Conservation (phyloP, 2,888 invertebrate genomes). For the Operophtera brumata region DNA sequence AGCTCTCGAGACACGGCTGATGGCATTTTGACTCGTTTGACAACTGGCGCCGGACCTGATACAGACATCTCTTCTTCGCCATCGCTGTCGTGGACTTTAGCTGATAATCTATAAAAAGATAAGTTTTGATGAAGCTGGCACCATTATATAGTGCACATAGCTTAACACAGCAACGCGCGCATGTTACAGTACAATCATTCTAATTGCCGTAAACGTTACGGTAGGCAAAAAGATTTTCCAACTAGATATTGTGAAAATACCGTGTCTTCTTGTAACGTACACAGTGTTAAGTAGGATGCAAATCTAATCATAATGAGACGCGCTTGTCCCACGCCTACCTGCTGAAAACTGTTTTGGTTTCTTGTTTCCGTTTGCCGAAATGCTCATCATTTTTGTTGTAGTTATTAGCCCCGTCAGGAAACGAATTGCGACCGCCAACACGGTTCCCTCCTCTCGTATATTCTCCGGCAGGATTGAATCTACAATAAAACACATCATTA, state of each 20-base stretch:
- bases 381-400: constrained; percentile 76
- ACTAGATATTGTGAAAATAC: too few relatives aligned
- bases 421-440: constrained; percentile 59
- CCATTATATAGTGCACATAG: too few relatives aligned
- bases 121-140: too few relatives aligned
- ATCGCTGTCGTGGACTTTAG: constrained; percentile 71
- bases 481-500: constrained; percentile 41
- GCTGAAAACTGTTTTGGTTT: constrained; percentile 81
- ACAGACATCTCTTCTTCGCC: constrained; percentile 62
- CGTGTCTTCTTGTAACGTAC: background rate
- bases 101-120: constrained; percentile 55
- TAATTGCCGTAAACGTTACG: background rate
- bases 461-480: constrained; percentile 65
- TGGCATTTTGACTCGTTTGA: constrained; percentile 60
- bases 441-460: constrained; percentile 61
- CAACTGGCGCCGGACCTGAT: constrained; percentile 40
- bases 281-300: background rate
- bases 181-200: too few relatives aligned
- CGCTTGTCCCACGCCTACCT: constrained; percentile 51
- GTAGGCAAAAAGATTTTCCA: background rate
- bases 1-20: constrained; percentile 93
- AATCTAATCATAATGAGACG: constrained; percentile 25
- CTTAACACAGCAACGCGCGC: too few relatives aligned
- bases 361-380: constrained; percentile 74
- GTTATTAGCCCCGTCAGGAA: constrained; percentile 58